Percentiles rank a stretch among this genome's conserved stretches.
phyloP scores from a whole-genome alignment of 1,140 invertebrate genomes.

The Eurosta solidaginis region DNA sequence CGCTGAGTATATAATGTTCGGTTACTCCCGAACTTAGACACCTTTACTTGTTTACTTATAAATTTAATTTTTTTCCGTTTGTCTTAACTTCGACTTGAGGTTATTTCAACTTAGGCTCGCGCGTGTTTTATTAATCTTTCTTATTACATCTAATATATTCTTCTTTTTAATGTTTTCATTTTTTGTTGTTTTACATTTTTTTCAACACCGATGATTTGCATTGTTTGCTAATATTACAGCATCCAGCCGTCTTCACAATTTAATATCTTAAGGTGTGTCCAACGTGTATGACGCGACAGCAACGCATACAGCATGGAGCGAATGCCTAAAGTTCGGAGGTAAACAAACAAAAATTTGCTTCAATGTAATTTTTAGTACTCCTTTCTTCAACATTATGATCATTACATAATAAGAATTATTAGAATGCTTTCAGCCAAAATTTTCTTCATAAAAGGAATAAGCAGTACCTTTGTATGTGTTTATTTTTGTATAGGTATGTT shows the following conservation, averaged over 20 bases:
- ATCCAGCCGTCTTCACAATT: neutral
- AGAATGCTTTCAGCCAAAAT: too few relatives aligned
- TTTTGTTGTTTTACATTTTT: neutral
- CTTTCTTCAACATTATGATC: too few relatives aligned
- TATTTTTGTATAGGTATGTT: too few relatives aligned
- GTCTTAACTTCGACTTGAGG: neutral
- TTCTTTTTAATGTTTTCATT: neutral
- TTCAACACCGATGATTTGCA: neutral
- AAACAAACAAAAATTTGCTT: neutral
- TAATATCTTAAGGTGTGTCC: constrained; percentile 1
- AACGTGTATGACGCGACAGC: neutral
- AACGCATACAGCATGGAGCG: neutral
- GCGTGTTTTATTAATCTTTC: neutral
- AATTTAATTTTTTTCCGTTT: neutral
- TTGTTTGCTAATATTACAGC: neutral
- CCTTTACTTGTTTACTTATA: too few relatives aligned
- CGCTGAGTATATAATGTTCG: too few relatives aligned
- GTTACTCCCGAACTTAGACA: too few relatives aligned
- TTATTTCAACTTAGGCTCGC: neutral
- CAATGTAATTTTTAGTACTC: too few relatives aligned
- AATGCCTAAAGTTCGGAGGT: too few relatives aligned
- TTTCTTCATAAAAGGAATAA: too few relatives aligned
- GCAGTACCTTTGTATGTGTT: too few relatives aligned
- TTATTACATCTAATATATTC: constrained; percentile 10
- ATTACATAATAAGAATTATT: too few relatives aligned